These are phyloP conservation scores for Villa cingulata DNA, from an alignment of 2,888 invertebrate species.

Conservation along the genomic window DNA sequence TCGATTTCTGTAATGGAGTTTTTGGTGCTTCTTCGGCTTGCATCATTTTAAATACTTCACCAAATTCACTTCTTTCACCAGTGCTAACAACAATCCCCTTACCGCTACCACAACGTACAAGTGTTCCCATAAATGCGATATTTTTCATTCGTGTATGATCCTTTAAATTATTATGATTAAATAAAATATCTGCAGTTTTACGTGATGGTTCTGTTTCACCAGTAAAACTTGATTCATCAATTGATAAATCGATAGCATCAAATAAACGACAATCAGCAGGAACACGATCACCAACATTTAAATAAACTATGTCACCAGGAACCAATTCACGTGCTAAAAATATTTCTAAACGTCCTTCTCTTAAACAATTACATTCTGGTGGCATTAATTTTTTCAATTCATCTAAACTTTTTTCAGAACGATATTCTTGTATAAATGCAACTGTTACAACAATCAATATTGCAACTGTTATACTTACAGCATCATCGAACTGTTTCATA, in stretches of 20 bases:
- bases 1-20: slow-evolving; percentile 93
- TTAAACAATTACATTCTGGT: slow-evolving; percentile 82
- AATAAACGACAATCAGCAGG: slow-evolving; percentile 94
- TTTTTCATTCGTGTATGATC: slow-evolving; percentile 61
- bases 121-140: slow-evolving; percentile 95
- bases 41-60: slow-evolving; percentile 99
- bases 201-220: slow-evolving; percentile 92
- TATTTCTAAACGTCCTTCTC: slow-evolving; percentile 74
- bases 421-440: slow-evolving; percentile 97
- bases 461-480: slow-evolving; percentile 96
- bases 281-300: slow-evolving; percentile 90
- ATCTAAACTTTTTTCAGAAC: slow-evolving; percentile 95
- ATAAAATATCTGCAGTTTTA: slow-evolving; percentile 55
- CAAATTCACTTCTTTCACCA: slow-evolving; percentile 94
- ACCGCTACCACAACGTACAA: slow-evolving; percentile 90
- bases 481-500: slow-evolving; percentile 97
- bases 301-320: slow-evolving; percentile 88
- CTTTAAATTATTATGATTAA: slow-evolving; percentile 43
- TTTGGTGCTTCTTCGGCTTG: slow-evolving; percentile 97
- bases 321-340: slow-evolving; percentile 92
- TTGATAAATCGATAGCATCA: slow-evolving; percentile 80
- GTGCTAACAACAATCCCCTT: slow-evolving; percentile 98
- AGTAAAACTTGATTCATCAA: slow-evolving; percentile 97
- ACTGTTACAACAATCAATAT: slow-evolving; percentile 95
- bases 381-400: slow-evolving; percentile 95